A percentile compares a stretch with the other conserved stretches of the same genome.
These are phyloP conservation scores for Leptothorax acervorum DNA, from an alignment of 2,888 invertebrate species.

Conservation along the genomic window DNA sequence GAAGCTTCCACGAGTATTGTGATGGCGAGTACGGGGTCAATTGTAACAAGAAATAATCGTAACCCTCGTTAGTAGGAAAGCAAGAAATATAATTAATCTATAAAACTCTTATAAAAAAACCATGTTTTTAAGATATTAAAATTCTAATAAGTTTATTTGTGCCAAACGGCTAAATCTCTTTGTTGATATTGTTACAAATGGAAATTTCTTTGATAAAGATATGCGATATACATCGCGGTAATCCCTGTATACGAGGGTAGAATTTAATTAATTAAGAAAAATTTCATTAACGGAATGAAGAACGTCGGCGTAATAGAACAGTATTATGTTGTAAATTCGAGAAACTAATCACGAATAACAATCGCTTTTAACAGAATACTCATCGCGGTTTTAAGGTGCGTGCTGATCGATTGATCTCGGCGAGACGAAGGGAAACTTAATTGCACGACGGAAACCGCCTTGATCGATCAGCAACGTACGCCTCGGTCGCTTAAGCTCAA, in stretches of 20 bases:
- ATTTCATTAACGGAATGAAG: background rate
- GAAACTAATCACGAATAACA: constrained; percentile 6
- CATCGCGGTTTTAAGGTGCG: constrained; percentile 14
- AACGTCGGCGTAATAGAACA: constrained; percentile 4
- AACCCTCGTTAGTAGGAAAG: background rate
- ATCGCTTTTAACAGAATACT: constrained; percentile 28
- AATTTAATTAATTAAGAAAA: constrained; percentile 22
- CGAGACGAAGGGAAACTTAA: constrained; percentile 23
- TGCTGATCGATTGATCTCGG: constrained; percentile 33
- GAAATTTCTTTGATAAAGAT: background rate
- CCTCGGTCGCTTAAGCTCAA: constrained; percentile 19
- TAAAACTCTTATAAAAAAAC: background rate
- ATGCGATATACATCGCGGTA: background rate
- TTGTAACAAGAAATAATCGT: constrained; percentile 4
- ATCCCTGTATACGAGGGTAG: background rate
- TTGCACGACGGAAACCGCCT: constrained; percentile 19
- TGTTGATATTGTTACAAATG: background rate
- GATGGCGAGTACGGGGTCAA: background rate
- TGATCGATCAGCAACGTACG: constrained; percentile 31
- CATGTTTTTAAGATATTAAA: background rate
- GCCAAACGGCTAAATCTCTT: background rate
- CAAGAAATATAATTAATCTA: background rate
- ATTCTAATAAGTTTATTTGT: background rate
- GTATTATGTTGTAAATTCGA: constrained; percentile 34
- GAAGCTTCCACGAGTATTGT: background rate